Percentiles rank a stretch among this genome's conserved stretches.
phyloP scores from a whole-genome alignment of 1,140 invertebrate species.

The Oedothorax gibbosus region DNA sequence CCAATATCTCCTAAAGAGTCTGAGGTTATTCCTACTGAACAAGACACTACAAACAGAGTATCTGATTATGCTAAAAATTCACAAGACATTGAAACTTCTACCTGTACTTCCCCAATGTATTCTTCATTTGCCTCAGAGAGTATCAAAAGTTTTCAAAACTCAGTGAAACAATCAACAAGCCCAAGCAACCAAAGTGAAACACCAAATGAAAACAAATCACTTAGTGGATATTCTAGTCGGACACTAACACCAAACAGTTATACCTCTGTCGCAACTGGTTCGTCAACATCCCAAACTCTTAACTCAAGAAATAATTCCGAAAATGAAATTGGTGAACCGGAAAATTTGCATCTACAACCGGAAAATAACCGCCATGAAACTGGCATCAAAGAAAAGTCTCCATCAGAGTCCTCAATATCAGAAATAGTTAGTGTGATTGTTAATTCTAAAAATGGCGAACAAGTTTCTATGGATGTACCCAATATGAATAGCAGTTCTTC shows the following conservation, averaged over 20 bases:
- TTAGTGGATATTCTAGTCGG: background rate
- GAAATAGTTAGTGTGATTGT: slow-evolving; percentile 32
- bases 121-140: no score
- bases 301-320: background rate
- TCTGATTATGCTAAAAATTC: no score
- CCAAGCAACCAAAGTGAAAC: no score
- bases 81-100: no score
- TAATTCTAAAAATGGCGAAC: slow-evolving; percentile 28
- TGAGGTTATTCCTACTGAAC: no score
- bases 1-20: no score
- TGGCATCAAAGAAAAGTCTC: background rate
- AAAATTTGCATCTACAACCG: background rate
- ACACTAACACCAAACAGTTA: background rate
- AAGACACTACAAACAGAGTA: no score
- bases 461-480: background rate
- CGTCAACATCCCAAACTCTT: background rate
- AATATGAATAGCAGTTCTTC: background rate
- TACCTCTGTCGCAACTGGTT: background rate
- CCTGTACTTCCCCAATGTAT: no score
- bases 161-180: no score
- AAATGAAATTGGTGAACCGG: background rate
- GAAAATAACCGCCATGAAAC: background rate
- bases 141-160: no score
- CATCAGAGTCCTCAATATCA: slow-evolving; percentile 33
- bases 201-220: background rate